Base-by-base conservation (phyloP, 2,113 vertebrate genomes). In the Ictalurus punctatus region DNA sequence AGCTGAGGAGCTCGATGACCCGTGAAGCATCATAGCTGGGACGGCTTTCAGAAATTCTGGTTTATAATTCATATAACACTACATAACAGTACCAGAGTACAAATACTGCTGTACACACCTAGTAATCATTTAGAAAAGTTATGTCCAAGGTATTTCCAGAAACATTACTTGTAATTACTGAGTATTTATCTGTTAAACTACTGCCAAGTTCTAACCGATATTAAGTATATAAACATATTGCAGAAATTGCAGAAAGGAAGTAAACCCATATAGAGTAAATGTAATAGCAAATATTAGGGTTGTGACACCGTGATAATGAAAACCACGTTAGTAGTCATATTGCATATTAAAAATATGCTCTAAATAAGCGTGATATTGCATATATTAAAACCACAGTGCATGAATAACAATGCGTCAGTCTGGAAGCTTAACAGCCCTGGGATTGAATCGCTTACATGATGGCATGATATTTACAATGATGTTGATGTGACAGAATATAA, bases 401-500 rank as follows among this genome's bases (percentile, higher is more conserved):
- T 76, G 19, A 23, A 23, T 76, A 44, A 23, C 73, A 76, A 4
- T 76, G 44, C 25, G 17, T n/a, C 25, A 54, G 25, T 16, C 44
- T 54, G 27, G 48, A 6, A 54, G 48, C 44, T 48, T 78, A 25
- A 27, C 40, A 78, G 40, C 40, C 21, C 74, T 79, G 44, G 44
- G 44, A 54, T 7, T 16, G 48, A 79, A 79, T 12, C 25, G n/a
- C 48, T 79, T 79, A 79, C 48, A 79, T 54, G 44, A n/a, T n/a
- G 48, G 12, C 9, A 2, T 54, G 76, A 54, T n/a, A 14, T n/a
- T 52, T 79, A 79, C 25, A 79, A 78, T n/a, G 13, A 79, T 79
- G 44, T 79, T 79, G 44, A 54, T n/a, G 25, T 79, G 74, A 79
- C 71, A 74, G 34, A 74, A 74, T 23, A 74, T 74, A 76, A 44